phyloP scores from a whole-genome alignment of 2,888 invertebrate species.

The Tillus elongatus region DNA sequence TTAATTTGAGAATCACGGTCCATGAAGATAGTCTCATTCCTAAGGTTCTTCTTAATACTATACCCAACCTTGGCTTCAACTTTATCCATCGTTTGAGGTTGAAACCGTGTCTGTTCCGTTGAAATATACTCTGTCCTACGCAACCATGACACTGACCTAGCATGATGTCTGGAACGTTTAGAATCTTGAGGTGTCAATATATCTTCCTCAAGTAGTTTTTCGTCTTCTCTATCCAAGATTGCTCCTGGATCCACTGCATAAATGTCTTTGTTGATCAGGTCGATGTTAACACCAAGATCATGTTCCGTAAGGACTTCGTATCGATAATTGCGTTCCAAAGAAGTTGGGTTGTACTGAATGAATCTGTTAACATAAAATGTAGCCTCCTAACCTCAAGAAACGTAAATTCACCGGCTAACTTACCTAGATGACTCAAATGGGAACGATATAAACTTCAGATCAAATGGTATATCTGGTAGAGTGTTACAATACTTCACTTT shows the following conservation, averaged over 20 bases:
- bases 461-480: conserved; percentile 96
- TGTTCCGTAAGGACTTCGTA: conserved; percentile 97
- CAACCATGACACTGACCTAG: conserved; percentile 95
- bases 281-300: conserved; percentile 94
- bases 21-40: conserved; percentile 86
- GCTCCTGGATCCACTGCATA: conserved; percentile 76
- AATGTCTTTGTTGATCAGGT: conserved; percentile 90
- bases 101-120: conserved; percentile 95
- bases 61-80: conserved; percentile 99
- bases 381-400: too few species aligned
- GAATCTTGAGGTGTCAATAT: conserved; percentile 79
- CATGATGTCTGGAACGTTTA: conserved; percentile 88
- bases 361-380: conserved; percentile 45
- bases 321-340: conserved; percentile 86
- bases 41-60: conserved; percentile 88
- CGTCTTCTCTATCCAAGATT: conserved; percentile 73
- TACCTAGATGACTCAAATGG: conserved; percentile 78
- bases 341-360: conserved; percentile 93
- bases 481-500: conserved; percentile 94
- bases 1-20: conserved; percentile 94
- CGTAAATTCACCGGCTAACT: too few species aligned
- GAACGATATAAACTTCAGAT: conserved; percentile 94
- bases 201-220: conserved; percentile 93
- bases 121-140: conserved; percentile 98
- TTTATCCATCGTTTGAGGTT: conserved; percentile 92